Base-by-base conservation (phyloP, 2,888 invertebrate genomes). In the Lordiphosa fenestrarum region DNA sequence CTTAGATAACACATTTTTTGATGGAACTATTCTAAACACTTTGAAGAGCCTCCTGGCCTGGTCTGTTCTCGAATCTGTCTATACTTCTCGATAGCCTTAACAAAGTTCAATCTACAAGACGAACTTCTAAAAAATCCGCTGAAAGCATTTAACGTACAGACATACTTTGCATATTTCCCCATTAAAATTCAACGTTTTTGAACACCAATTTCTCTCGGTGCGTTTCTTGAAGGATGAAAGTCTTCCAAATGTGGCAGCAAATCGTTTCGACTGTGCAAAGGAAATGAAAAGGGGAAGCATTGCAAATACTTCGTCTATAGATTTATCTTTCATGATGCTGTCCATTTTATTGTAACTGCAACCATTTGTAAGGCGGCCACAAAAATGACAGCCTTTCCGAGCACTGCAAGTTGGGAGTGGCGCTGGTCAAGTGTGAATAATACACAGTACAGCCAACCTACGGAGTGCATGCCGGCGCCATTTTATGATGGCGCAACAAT, bases 401-500 rank as follows among this genome's bases (percentile, higher is more conserved):
- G 23, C 36, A 66, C 39, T 67, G 51, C 52, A 62, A 50, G 33
- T 39, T 38, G 40, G 42, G 30, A 69, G 58, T 52, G 30, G 30
- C 9, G 3, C 9, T 44, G 44, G 44, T 44, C 44, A 44, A 44
- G 44, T 66, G 71, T 60, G 60, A 70, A 61, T 63, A 66, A 77
- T 73, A 55, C 61, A 51, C 53, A 52, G 42, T 9, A 30, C 30
- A 30, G 9, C 30, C 9, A 30, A 30, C 30, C 30, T 7, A 30
- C 9, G 9, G 30, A 30, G 30, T 30, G 30, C 30, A 30, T 47
- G 57, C 15, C 33, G 39, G 15, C 23, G 46, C 40, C 40, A 38
- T 52, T 58, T 81, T 61, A 75, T 75, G 73, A 53, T 40, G 84
- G 69, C 59, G 66, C 68, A 69, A 56, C 56, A 63, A 57, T 61